Percentiles rank a stretch among this genome's conserved stretches.
These are phyloP conservation scores for Pleuronectes platessa DNA, from an alignment of 2,113 vertebrate species.

Conservation along the genomic window DNA sequence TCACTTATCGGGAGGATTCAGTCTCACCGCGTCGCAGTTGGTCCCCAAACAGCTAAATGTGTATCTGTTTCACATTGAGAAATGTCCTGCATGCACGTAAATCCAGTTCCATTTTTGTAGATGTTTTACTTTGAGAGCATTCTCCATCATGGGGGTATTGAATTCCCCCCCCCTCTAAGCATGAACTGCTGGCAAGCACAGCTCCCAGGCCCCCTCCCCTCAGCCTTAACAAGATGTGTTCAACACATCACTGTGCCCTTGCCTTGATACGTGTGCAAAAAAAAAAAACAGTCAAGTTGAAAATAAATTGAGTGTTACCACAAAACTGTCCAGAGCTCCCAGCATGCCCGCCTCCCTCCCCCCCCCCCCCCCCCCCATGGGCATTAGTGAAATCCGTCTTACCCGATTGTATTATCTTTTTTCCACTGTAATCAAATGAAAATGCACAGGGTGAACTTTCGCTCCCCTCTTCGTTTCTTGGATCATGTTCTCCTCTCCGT, in stretches of 20 bases:
- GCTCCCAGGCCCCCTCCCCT: conserved; percentile 59
- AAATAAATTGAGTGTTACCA: conserved; percentile 80
- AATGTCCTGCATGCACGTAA: conserved; percentile 46
- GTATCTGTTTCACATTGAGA: conserved; percentile 71
- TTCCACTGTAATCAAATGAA: conserved; percentile 72
- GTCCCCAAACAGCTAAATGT: conserved; percentile 65
- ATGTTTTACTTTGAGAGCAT: conserved; percentile 65
- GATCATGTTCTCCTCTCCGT: conserved; percentile 69
- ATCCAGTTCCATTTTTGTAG: conserved; percentile 43
- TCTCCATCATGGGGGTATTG: conserved; percentile 73
- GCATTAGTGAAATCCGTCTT: conserved; percentile 74
- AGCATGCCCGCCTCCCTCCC: conserved; percentile 41
- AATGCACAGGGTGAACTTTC: conserved; percentile 81
- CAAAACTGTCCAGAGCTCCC: conserved; percentile 72
- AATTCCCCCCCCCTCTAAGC: conserved; percentile 63
- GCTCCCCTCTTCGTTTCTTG: conserved; percentile 69
- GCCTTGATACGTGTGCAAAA: conserved; percentile 43
- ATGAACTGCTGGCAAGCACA: conserved; percentile 65
- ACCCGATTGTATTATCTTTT: conserved; percentile 74
- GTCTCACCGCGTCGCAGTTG: conserved; percentile 67
- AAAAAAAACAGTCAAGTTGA: conserved; percentile 36
- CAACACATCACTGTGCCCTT: conserved; percentile 73
- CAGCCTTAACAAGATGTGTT: conserved; percentile 74
- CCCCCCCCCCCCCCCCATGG: conserved; percentile 31
- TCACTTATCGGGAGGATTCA: conserved; percentile 70